Evolutionary conservation across 1,140 invertebrate species (phyloP), one percentile per base, ranked within the genome.

Genomic region (Eriosoma lanigerum): DNA sequence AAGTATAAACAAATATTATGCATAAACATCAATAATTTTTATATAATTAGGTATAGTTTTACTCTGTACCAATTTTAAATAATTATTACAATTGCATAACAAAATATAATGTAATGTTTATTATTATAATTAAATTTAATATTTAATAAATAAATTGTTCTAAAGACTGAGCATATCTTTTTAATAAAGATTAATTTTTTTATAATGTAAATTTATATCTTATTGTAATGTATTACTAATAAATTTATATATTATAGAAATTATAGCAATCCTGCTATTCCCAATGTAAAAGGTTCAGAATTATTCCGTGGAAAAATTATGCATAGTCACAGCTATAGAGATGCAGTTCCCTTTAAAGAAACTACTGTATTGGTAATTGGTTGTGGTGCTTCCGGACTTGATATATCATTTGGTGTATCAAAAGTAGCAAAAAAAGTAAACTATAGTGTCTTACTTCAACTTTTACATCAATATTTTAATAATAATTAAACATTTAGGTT

Each of bases 291-390:
- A 78, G 92, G 92, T 24, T 85, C 89, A 2, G 86, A 91, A 13
- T 83, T 86, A 32, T 96, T 94, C 82, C 82, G 89, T 85, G 94
- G 94, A 81, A 81, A 88, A 54, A 86, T 90, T 81, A 84, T 94
- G 78, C 96, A 98, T 86, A 96, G 94, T 84, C 94, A 96, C 85
- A 91, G 95, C 85, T 98, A 96, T 86, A 87, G 95, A 82, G 86
- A 88, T 8, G 91, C 93, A 0, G 89, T 92, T 38, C 83, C 86
- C 6, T 96, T 92, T 85, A 83, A 84, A 62, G 89, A 86, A 81
- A 89, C 93, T 83, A 87, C 83, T 3, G 93, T 97, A 0, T 86
- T 94, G 0, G 90, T 96, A 44, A 85, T 97, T 32, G 96, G 96
- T 10, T 94, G 93, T 64, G 94, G 94, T 21, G 92, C 94, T 17